These are phyloP conservation scores for Nothocercus nigrocapillus DNA, from an alignment of 2,113 vertebrate species.

Conservation along the genomic window DNA sequence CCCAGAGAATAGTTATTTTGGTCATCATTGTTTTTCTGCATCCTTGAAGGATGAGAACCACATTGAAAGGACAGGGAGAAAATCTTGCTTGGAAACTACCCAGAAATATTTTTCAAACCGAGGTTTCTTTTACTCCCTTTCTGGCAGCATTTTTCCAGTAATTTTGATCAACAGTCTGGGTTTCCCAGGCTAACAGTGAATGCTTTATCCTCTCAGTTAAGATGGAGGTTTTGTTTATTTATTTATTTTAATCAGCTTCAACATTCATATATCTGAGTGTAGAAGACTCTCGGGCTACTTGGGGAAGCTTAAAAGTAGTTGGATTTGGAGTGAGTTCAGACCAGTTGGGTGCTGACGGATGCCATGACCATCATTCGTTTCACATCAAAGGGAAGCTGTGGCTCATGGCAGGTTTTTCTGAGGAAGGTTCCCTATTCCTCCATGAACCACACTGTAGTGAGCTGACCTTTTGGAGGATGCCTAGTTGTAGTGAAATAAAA, in stretches of 20 bases:
- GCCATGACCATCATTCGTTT: background rate
- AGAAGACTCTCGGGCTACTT: background rate
- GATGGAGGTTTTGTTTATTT: background rate
- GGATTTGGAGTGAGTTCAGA: background rate
- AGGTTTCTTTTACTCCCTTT: background rate
- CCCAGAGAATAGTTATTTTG: background rate
- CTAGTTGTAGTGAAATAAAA: background rate
- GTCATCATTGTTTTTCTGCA: background rate
- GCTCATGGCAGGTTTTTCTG: background rate
- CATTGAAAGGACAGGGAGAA: background rate
- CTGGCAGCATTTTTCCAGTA: constrained; percentile 34
- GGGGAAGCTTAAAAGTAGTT: background rate
- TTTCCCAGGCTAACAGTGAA: background rate
- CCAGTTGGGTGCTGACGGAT: background rate
- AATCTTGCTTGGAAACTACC: background rate
- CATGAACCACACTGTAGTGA: background rate
- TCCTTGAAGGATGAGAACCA: background rate
- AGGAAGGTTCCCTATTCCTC: background rate
- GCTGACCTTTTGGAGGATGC: background rate
- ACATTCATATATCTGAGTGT: background rate
- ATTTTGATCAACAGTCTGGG: constrained; percentile 23
- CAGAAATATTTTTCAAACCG: background rate
- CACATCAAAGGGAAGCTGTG: background rate
- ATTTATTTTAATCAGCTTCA: background rate
- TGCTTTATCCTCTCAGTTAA: background rate